A percentile compares a stretch with the other conserved stretches of the same genome.
phyloP scores from a whole-genome alignment of 2,113 vertebrate species.

The Chloropsis cyanopogon region DNA sequence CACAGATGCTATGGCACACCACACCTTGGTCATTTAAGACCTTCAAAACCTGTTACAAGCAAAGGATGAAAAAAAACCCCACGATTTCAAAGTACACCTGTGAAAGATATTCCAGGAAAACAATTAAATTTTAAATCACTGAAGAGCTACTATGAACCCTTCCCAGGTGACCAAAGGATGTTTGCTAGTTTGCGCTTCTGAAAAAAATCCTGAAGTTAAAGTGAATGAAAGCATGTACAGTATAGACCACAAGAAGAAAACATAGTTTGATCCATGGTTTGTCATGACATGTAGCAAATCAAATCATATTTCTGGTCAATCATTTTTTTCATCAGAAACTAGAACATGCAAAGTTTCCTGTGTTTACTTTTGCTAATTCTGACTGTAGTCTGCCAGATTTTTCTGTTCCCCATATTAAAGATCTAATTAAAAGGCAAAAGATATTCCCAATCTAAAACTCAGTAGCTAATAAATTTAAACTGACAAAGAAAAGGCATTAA shows the following conservation, averaged over 20 bases:
- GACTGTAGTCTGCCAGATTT: neutral
- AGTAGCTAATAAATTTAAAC: neutral
- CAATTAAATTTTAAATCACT: neutral
- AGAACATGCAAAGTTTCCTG: neutral
- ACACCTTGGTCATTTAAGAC: neutral
- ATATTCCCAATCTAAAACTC: neutral
- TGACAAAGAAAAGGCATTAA: neutral
- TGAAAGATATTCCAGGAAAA: neutral
- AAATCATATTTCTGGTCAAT: neutral
- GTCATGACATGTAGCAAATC: neutral
- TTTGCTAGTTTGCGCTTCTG: neutral
- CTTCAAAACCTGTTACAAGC: neutral
- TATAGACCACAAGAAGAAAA: neutral
- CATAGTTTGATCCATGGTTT: neutral
- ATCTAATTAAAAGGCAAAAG: constrained; percentile 13
- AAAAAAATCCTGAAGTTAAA: neutral
- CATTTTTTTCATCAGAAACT: neutral
- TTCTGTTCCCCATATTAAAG: neutral
- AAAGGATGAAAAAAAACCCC: neutral
- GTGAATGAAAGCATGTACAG: neutral
- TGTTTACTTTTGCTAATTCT: neutral
- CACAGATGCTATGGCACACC: neutral
- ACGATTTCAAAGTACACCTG: neutral
- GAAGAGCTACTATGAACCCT: neutral
- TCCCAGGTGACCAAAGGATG: neutral